These are phyloP conservation scores for Mionectes olivaceus DNA, from an alignment of 2,797 vertebrate species.

Conservation along the genomic window DNA sequence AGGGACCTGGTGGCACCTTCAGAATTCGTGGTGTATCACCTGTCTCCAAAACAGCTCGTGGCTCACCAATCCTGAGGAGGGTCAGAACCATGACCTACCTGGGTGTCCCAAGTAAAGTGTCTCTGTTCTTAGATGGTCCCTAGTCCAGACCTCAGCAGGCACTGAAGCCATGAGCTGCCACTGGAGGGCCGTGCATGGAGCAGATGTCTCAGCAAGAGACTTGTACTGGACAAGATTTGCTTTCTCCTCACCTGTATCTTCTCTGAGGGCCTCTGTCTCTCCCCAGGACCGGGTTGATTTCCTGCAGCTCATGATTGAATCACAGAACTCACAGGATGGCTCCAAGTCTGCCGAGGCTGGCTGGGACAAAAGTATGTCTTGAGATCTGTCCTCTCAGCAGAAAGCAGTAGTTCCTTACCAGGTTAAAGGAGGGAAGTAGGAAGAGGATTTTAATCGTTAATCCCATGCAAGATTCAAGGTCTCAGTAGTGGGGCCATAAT, in stretches of 20 bases:
- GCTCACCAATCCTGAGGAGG: neutral
- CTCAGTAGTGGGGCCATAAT: neutral
- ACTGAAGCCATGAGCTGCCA: neutral
- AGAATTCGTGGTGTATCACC: neutral
- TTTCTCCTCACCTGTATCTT: neutral
- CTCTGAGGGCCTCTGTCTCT: neutral
- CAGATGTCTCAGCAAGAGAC: neutral
- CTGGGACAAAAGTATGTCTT: conserved; percentile 27
- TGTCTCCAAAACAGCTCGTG: neutral
- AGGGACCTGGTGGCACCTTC: neutral
- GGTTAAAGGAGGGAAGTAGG: neutral
- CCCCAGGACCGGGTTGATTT: conserved; percentile 81
- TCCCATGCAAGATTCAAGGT: neutral
- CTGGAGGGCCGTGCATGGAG: neutral
- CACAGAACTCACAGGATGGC: conserved; percentile 66
- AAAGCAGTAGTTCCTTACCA: neutral
- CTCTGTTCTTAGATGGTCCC: neutral
- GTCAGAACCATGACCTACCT: neutral
- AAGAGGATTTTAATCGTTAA: neutral
- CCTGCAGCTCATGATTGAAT: conserved; percentile 87
- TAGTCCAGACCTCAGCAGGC: neutral
- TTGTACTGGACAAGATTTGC: neutral
- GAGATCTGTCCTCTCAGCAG: neutral
- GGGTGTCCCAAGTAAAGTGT: neutral
- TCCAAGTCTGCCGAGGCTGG: neutral